Evolutionary conservation across 2,113 vertebrate species (phyloP), one percentile per base, ranked within the genome.

Genomic region (mouse (Mus musculus)): DNA sequence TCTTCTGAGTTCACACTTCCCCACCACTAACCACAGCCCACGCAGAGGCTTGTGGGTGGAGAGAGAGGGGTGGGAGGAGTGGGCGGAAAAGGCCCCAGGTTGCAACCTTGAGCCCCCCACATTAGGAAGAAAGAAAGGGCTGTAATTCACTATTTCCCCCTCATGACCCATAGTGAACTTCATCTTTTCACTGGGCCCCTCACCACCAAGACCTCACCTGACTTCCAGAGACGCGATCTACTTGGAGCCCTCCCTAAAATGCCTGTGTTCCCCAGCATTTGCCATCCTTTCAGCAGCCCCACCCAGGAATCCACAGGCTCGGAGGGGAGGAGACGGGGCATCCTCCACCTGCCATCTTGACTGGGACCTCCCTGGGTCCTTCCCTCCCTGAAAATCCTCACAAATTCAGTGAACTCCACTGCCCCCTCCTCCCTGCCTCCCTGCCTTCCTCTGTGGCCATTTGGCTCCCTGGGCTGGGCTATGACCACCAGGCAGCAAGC

Each of bases 21-120:
- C 97, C 92, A 95, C 95, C 77, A 96, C 96, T 96, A 98, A 98
- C 97, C 97, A 88, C 97, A 98, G 97, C 97, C 97, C 97, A 98
- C 93, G 97, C 96, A 97, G 96, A 98, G 96, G 95, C 97, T 96
- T 97, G 97, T 97, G 97, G 97, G 97, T 72, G 97, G 96, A 90
- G 96, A 96, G 96, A 91, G 91, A 89, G 94, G 85, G 69, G 89
- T 54, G 69, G 84, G n/a, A 81, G 33, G 56, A 88, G 76, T 84
- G 95, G 96, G 96, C 90, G 97, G 97, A 97, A 98, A 97, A 95
- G 96, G 56, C 52, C 96, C 84, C 54, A 30, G 82, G 94, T 84
- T 93, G 71, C 75, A 94, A 56, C 61, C 5, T 71, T 63, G 93
- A 97, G 97, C 97, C 97, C 96, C 97, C 95, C 65, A 90, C 20